Base-by-base conservation (phyloP, 1,140 invertebrate species). In the Arctopsyche grandis region DNA sequence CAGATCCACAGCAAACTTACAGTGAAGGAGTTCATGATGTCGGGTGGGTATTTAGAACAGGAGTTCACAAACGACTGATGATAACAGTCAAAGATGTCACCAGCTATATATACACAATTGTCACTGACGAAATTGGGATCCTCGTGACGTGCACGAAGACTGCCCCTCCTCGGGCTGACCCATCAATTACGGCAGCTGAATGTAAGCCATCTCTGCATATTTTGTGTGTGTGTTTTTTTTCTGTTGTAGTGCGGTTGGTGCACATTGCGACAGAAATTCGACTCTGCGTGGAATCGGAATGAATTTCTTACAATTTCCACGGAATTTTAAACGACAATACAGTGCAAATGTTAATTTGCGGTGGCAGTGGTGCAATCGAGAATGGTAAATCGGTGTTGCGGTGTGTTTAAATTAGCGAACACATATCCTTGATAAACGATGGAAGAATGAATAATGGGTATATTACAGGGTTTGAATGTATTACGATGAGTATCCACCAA, bases 31-130 rank as follows among this genome's bases (percentile, higher is more conserved):
- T 38, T 71, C 69, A 71, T 71, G 38, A 21, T 71, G 69, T 22
- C 16, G 60, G 19, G 16, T 66, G 60, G 9, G n/a, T 44, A 16
- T 56, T 74, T 77, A 44, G 44, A 52, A 75, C 16, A 69, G 78
- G 69, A 70, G 56, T 58, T 56, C 26, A 79, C 73, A 78, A 69
- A 29, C 26, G 63, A 80, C 75, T 80, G 75, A 70, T 63, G 48
- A 75, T 79, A 29, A 19, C 38, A 5, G 24, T n/a, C 38, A 43
- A 77, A 69, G 80, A 81, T 81, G 77, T 58, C 58, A 43, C 77
- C 43, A 26, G 69, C 80, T 74, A 76, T 81, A 79, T 81, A 81
- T 81, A 81, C 38, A 43, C 58, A n/a, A 69, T 48, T 60, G 46
- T 43, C 22, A 21, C 66, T 78, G 71, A 74, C 48, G 71, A 74